A percentile compares a stretch with the other conserved stretches of the same genome.
Evolutionary conservation across 2,113 vertebrate genomes (phyloP).

Genomic region (Pseudolaguvia tuberculata): DNA sequence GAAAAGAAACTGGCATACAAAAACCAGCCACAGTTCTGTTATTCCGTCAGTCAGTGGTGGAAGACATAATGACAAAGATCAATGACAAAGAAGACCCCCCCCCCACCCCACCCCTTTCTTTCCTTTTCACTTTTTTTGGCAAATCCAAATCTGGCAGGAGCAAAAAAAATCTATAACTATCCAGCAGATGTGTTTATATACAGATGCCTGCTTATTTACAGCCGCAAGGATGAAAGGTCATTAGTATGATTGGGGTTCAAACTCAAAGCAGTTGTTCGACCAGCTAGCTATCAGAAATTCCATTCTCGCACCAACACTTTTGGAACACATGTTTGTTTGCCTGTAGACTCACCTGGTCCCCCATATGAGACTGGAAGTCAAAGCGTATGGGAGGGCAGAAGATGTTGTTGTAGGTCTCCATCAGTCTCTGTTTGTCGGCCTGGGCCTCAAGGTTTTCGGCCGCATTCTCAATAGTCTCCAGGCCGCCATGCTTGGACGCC

Average conservation of each 20-base stretch:
- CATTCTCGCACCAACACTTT: background rate
- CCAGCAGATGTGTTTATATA: slow-evolving; percentile 20
- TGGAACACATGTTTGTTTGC: background rate
- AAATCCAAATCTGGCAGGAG: background rate
- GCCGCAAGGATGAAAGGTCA: slow-evolving; percentile 5
- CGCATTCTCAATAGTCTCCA: slow-evolving; percentile 88
- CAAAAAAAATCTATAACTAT: background rate
- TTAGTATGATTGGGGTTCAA: background rate
- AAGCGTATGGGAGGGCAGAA: slow-evolving; percentile 96
- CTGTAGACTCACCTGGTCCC: slow-evolving; percentile 77
- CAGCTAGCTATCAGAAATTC: background rate
- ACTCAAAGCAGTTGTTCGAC: background rate
- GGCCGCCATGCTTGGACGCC: slow-evolving; percentile 86
- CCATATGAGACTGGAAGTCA: slow-evolving; percentile 98
- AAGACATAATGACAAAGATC: background rate
- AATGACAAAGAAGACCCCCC: background rate
- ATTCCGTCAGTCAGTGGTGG: background rate
- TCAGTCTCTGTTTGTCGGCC: slow-evolving; percentile 92
- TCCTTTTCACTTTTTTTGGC: background rate
- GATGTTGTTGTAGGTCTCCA: slow-evolving; percentile 97
- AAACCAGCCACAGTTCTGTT: background rate
- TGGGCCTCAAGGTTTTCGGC: slow-evolving; percentile 91
- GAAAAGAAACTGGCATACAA: too few species aligned
- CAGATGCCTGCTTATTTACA: slow-evolving; percentile 16
- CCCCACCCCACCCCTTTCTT: background rate